Evolutionary conservation across 2,797 vertebrate species (phyloP).

Genomic region (Sarcoramphus papa): DNA sequence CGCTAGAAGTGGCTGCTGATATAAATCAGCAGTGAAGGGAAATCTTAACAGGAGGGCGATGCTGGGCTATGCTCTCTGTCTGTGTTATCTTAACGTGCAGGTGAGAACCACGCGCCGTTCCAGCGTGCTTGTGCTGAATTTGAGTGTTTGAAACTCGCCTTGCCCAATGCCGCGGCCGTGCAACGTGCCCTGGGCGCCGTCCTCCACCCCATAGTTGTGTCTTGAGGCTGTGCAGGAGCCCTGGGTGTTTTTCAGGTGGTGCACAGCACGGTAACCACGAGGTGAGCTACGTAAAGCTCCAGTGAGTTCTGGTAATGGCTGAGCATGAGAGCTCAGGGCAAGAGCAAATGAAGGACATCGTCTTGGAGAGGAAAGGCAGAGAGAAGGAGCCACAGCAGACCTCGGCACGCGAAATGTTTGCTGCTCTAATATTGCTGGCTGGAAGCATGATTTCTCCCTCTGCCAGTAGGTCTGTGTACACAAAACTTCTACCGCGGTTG

Average conservation of each 20-base stretch:
- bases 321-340: background rate
- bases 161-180: accelerated
- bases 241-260: background rate
- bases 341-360: slow-evolving; percentile 3
- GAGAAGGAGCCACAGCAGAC: background rate
- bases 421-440: background rate
- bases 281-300: background rate
- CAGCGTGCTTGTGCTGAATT: accelerated
- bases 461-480: background rate
- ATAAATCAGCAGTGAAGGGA: background rate
- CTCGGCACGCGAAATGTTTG: background rate
- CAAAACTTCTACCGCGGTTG: background rate
- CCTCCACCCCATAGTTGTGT: accelerated
- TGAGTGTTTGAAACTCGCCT: accelerated
- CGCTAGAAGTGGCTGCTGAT: background rate
- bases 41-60: background rate
- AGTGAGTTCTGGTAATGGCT: background rate
- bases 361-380: background rate
- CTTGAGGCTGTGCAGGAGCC: background rate
- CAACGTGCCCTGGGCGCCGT: accelerated
- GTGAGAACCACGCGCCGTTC: accelerated
- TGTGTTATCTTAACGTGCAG: accelerated
- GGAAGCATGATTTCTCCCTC: background rate
- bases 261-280: accelerated
- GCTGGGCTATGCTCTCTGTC: accelerated